Evolutionary conservation across 2,888 invertebrate genomes (phyloP).

Genomic region (Andrena hattorfiana): DNA sequence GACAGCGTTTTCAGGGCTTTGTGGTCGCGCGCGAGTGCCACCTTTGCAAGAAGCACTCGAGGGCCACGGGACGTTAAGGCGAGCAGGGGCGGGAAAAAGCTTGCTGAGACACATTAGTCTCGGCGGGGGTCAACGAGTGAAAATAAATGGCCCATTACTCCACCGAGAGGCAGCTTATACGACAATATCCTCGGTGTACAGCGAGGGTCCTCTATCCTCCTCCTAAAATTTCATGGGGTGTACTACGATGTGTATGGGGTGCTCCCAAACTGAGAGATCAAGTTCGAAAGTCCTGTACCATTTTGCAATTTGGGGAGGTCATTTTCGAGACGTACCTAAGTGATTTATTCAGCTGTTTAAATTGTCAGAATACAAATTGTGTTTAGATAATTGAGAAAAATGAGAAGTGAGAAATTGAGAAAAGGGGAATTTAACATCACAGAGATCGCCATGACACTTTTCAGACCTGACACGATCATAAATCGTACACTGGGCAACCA

Average conservation of each 20-base stretch:
- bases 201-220: constrained; percentile 47
- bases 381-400: too few species aligned
- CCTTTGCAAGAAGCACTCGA: constrained; percentile 62
- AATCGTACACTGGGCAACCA: too few species aligned
- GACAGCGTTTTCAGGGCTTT: constrained; percentile 53
- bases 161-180: constrained; percentile 60
- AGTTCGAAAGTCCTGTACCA: background rate
- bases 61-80: constrained; percentile 60
- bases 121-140: constrained; percentile 78
- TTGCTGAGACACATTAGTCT: constrained; percentile 77
- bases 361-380: too few species aligned
- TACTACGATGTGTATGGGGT: constrained; percentile 59
- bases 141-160: constrained; percentile 78
- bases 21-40: constrained; percentile 30
- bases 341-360: too few species aligned
- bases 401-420: too few species aligned
- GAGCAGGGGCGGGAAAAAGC: constrained; percentile 71
- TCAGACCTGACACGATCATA: too few species aligned
- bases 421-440: too few species aligned
- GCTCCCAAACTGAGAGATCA: background rate
- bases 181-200: constrained; percentile 43
- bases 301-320: too few species aligned
- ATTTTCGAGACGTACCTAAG: too few species aligned
- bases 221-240: constrained; percentile 67
- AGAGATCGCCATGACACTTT: too few species aligned